Evolutionary conservation across 2,888 invertebrate genomes (phyloP).

Genomic region (Drosophila fulvimacula): DNA sequence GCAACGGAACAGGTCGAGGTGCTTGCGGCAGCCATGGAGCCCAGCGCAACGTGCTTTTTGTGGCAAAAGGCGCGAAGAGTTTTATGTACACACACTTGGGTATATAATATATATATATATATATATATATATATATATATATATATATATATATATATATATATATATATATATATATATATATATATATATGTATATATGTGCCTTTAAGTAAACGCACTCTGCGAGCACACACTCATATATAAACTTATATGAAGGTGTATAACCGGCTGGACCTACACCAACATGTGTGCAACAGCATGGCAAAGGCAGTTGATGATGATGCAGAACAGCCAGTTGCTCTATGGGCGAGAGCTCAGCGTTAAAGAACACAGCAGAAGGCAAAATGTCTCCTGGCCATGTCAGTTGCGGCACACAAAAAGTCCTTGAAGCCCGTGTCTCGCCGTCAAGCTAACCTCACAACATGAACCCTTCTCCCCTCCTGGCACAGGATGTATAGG

Average conservation of each 20-base stretch:
- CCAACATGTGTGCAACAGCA: conserved; percentile 57
- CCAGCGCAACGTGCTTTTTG: conserved; percentile 18
- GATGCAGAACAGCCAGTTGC: conserved; percentile 45
- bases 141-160: conserved; percentile 7
- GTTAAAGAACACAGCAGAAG: neutral
- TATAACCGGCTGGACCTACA: conserved; percentile 72
- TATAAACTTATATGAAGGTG: neutral
- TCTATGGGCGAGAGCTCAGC: neutral
- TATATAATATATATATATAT: neutral
- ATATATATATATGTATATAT: conserved; percentile 8
- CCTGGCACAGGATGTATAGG: neutral
- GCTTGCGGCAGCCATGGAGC: conserved; percentile 10
- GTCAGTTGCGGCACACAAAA: conserved; percentile 48
- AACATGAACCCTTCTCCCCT: conserved; percentile 1
- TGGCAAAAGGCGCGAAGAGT: conserved; percentile 60
- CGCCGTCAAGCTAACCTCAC: conserved; percentile 36
- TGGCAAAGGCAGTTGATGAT: conserved; percentile 20
- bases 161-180: conserved; percentile 7
- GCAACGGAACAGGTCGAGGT: conserved; percentile 22
- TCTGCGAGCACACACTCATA: conserved; percentile 29
- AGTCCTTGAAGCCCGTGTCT: conserved; percentile 78
- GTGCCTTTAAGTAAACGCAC: conserved; percentile 63
- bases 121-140: conserved; percentile 7
- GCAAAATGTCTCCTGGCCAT: conserved; percentile 21
- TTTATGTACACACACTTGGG: conserved; percentile 18